Conservation (phyloP, 1,140 invertebrate species). For the Anoplophora glabripennis region DNA sequence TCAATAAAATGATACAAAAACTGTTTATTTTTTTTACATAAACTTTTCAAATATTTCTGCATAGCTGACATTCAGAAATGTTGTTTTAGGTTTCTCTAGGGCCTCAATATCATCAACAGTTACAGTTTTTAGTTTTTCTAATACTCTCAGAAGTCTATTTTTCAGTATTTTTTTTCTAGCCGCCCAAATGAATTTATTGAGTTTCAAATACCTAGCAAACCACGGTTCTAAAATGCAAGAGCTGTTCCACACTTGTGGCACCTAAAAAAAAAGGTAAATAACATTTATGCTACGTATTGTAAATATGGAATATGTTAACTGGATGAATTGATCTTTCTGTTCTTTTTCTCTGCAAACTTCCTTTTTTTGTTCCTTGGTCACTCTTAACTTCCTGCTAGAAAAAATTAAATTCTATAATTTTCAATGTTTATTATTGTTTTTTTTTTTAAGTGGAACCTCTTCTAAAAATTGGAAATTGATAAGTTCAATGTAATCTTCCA, state of each 20-base stretch:
- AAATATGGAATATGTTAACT: too few species aligned
- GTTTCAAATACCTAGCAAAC: constrained; percentile 33
- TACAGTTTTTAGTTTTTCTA: constrained; percentile 26
- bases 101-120: constrained; percentile 12
- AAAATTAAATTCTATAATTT: too few species aligned
- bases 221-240: constrained; percentile 31
- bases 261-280: constrained; percentile 16
- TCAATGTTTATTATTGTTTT: too few species aligned
- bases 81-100: constrained; percentile 7
- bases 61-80: constrained; percentile 20
- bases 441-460: constrained; percentile 9
- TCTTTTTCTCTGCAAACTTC: background rate
- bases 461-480: constrained; percentile 15
- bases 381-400: constrained; percentile 6
- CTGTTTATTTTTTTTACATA: background rate
- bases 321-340: constrained; percentile 3
- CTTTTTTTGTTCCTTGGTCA: constrained; percentile 1
- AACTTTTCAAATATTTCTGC: constrained; percentile 22
- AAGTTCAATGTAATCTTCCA: constrained; percentile 20
- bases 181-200: constrained; percentile 36
- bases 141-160: constrained; percentile 33
- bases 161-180: constrained; percentile 31
- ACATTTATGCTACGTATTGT: too few species aligned
- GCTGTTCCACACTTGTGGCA: background rate
- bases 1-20: too few species aligned